Base-by-base conservation (phyloP, 2,888 invertebrate genomes). In the Cephus pulcher region DNA sequence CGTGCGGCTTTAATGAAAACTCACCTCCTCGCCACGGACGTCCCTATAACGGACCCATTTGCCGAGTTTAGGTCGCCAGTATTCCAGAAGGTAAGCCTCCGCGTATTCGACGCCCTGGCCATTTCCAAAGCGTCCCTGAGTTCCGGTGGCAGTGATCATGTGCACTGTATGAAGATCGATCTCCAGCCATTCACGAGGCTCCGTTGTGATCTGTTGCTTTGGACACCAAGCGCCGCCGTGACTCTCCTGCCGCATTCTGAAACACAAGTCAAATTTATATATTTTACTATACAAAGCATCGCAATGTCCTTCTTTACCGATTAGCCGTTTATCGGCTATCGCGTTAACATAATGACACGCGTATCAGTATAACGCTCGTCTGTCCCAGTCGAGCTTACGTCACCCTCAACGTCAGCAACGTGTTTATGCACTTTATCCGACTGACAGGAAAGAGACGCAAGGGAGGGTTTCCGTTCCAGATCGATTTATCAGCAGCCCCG, bases 141-240 rank as follows among this genome's bases (percentile, higher is more conserved):
- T 95, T 84, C 95, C 95, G 12, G 96, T 94, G 33, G 94, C 96
- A 0, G 97, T 97, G 89, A 98, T 95, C 89, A 97, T 95, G 92
- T 96, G 96, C 74, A 97, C 95, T 33, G 93, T 93, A 87, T 94
- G 95, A 83, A 98, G 93, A 90, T 98, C 95, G 83, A 97, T 94
- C 93, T 98, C 95, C 81, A 96, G 92, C 96, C 96, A 96, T 91
- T 96, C 96, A 80, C 93, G 94, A 3, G 95, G 93, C 86, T 96
- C 96, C n/a, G 95, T 94, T 34, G 96, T 96, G 88, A 97, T 95
- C 90, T 95, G 95, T 76, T 94, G 93, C 91, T 95, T 95, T 15
- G 98, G 98, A 92, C 98, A 98, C 98, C 98, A 98, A 0, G 98
- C 98, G 74, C 98, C 98, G 23, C 97, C 97, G 88, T 95, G 95